phyloP scores from a whole-genome alignment of 2,888 invertebrate genomes.

The Lasioglossum zephyrum region DNA sequence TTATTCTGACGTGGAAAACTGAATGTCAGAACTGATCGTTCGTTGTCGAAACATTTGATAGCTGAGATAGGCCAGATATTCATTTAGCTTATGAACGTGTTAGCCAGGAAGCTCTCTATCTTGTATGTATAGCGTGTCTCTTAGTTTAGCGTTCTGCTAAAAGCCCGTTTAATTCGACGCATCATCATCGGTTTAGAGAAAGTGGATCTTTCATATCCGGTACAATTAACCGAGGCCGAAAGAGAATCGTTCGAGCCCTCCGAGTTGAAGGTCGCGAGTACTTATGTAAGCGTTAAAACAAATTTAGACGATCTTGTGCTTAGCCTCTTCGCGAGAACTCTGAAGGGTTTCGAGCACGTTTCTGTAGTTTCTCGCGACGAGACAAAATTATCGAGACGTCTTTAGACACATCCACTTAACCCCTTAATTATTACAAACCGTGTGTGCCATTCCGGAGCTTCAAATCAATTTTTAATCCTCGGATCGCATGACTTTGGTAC shows the following conservation, averaged over 20 bases:
- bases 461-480: neutral
- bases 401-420: neutral
- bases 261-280: neutral
- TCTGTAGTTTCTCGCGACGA: neutral
- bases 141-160: neutral
- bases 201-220: neutral
- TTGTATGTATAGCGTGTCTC: neutral
- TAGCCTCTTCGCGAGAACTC: neutral
- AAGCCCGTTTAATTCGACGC: neutral
- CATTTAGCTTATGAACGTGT: neutral
- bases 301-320: neutral
- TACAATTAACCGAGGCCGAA: neutral
- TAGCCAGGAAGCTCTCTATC: neutral
- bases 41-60: neutral
- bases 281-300: neutral
- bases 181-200: neutral
- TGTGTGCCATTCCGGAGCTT: neutral
- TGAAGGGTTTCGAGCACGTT: neutral
- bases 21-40: neutral
- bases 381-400: neutral
- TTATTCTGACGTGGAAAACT: neutral
- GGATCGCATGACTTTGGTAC: neutral
- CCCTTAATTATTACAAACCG: neutral
- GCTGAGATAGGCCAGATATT: neutral
- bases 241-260: neutral